Percentiles rank a stretch among this genome's conserved stretches.
These are phyloP conservation scores for Papilio polytes DNA, from an alignment of 1,140 invertebrate species.

Conservation along the genomic window DNA sequence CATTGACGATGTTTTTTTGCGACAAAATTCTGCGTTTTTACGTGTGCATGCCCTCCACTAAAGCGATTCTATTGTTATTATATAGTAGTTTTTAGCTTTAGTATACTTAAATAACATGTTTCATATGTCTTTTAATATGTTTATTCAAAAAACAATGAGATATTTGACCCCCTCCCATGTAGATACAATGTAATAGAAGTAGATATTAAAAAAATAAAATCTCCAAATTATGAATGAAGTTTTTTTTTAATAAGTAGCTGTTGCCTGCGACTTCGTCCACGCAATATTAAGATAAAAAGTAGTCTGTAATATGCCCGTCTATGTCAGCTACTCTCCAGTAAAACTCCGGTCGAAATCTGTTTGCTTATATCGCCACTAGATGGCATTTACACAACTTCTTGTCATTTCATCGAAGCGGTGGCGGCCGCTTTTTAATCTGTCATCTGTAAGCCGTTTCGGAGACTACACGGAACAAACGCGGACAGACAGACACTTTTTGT, in stretches of 20 bases:
- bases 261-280: too few relatives aligned
- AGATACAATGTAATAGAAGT: slow-evolving; percentile 9
- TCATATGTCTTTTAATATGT: slow-evolving; percentile 25
- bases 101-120: slow-evolving; percentile 29
- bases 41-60: slow-evolving; percentile 51
- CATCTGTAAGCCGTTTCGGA: too few relatives aligned
- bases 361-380: too few relatives aligned
- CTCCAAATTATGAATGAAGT: not conserved
- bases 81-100: slow-evolving; percentile 48
- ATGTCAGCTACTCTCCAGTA: too few relatives aligned
- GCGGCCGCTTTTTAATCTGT: too few relatives aligned
- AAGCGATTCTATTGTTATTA: slow-evolving; percentile 56
- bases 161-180: not conserved
- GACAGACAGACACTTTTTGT: too few relatives aligned
- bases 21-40: slow-evolving; percentile 38
- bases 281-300: too few relatives aligned
- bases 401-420: too few relatives aligned
- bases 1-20: not conserved
- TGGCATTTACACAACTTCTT: too few relatives aligned
- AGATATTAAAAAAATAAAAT: slow-evolving; percentile 29
- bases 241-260: not conserved
- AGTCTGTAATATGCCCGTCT: too few relatives aligned
- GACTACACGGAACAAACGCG: too few relatives aligned
- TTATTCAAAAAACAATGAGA: not conserved
- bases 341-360: too few relatives aligned